Conservation (phyloP, 1,140 invertebrate species). For the Pinna nobilis region DNA sequence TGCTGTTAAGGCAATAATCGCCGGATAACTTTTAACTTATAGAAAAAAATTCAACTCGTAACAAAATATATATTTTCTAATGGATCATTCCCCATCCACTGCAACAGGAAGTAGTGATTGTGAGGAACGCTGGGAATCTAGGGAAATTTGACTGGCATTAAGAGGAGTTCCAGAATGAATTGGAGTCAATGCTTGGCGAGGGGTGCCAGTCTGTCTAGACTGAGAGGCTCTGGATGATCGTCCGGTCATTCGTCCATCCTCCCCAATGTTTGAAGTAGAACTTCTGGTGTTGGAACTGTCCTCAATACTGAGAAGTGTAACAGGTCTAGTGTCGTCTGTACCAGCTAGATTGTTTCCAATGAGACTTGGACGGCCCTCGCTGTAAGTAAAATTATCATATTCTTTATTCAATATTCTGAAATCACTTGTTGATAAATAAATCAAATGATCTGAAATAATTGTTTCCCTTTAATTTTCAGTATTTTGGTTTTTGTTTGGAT, state of each 20-base stretch:
- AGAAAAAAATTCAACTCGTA: too few species aligned
- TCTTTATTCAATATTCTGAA: too few species aligned
- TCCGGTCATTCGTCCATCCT: conserved; percentile 40
- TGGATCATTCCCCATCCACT: not conserved
- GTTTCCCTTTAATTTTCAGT: not conserved
- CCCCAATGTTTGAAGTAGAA: conserved; percentile 41
- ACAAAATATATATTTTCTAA: too few species aligned
- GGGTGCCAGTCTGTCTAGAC: conserved; percentile 19
- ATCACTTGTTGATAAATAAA: not conserved
- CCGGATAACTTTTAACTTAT: too few species aligned
- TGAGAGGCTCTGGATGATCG: conserved; percentile 39
- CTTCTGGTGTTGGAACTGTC: conserved; percentile 37
- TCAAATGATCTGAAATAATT: not conserved
- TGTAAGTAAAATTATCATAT: conserved; percentile 47
- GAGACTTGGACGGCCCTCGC: conserved; percentile 60
- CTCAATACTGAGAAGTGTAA: conserved; percentile 49
- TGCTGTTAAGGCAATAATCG: too few species aligned
- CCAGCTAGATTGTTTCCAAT: conserved; percentile 44
- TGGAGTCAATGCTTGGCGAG: conserved; percentile 22
- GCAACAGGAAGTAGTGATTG: conserved; percentile 11
- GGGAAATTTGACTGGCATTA: conserved; percentile 50
- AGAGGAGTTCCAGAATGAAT: conserved; percentile 34
- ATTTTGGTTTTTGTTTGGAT: too few species aligned
- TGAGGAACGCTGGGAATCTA: conserved; percentile 44
- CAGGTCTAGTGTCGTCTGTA: conserved; percentile 42